Percentiles rank a stretch among this genome's conserved stretches.
Evolutionary conservation across 2,888 invertebrate genomes (phyloP).

Genomic region (Yponomeuta malinellus): DNA sequence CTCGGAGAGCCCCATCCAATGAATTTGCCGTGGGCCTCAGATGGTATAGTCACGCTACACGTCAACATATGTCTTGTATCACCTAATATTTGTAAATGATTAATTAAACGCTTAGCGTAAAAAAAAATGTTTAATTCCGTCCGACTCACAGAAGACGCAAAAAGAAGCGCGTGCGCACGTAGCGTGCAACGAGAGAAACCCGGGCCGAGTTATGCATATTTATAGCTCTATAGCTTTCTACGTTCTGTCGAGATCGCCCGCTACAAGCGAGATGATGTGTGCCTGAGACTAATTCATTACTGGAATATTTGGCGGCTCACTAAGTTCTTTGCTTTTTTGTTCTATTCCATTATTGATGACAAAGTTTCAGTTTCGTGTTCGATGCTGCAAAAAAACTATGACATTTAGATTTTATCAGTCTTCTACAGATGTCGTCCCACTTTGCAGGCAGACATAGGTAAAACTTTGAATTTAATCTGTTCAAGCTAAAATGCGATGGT

Average conservation of each 20-base stretch:
- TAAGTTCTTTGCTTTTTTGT: not conserved
- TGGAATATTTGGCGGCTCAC: not conserved
- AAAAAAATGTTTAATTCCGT: constrained; percentile 13
- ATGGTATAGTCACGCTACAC: too few species aligned
- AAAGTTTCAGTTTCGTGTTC: not conserved
- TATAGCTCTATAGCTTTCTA: constrained; percentile 58
- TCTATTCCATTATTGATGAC: not conserved
- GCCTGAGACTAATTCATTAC: not conserved
- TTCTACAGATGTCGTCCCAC: too few species aligned
- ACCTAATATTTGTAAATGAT: not conserved
- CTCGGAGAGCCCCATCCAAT: too few species aligned
- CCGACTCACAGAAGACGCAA: not conserved
- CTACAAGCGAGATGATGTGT: not conserved
- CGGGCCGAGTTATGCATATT: constrained; percentile 53
- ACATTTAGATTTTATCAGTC: too few species aligned
- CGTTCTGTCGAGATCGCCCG: constrained; percentile 9
- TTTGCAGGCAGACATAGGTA: too few species aligned
- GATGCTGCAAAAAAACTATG: too few species aligned
- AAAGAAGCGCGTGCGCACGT: constrained; percentile 24
- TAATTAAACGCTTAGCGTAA: not conserved
- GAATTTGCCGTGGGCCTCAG: too few species aligned
- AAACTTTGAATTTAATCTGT: too few species aligned
- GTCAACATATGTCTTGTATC: not conserved
- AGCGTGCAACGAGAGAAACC: constrained; percentile 64
- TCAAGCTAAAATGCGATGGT: too few species aligned